phyloP scores from a whole-genome alignment of 2,888 invertebrate species.

The Cyclophora punctaria region DNA sequence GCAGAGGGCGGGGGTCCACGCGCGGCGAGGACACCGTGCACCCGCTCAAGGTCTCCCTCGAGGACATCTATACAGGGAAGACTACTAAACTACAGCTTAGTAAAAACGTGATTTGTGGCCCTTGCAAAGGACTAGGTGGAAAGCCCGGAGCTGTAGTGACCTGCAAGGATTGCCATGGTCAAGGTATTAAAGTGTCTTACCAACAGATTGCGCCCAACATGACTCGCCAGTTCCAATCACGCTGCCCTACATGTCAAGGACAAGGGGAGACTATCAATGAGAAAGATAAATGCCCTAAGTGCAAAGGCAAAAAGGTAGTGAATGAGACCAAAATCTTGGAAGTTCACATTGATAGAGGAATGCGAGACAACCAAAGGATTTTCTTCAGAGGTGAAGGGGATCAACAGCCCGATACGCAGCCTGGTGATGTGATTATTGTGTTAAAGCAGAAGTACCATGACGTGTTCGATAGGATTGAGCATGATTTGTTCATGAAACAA shows the following conservation, averaged over 20 bases:
- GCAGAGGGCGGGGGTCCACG: slow-evolving; percentile 71
- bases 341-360: slow-evolving; percentile 92
- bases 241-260: slow-evolving; percentile 78
- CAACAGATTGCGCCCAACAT: slow-evolving; percentile 80
- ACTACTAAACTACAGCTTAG: slow-evolving; percentile 86
- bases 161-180: slow-evolving; percentile 85
- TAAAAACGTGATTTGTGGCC: slow-evolving; percentile 86
- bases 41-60: slow-evolving; percentile 88
- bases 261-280: slow-evolving; percentile 85
- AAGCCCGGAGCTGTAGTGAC: slow-evolving; percentile 78
- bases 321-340: slow-evolving; percentile 89
- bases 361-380: slow-evolving; percentile 90
- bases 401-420: slow-evolving; percentile 88
- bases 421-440: slow-evolving; percentile 93
- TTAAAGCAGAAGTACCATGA: slow-evolving; percentile 88
- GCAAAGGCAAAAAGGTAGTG: slow-evolving; percentile 88
- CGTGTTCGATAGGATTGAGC: slow-evolving; percentile 83
- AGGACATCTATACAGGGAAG: slow-evolving; percentile 94
- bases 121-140: slow-evolving; percentile 86
- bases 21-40: slow-evolving; percentile 90
- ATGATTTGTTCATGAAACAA: slow-evolving; percentile 83
- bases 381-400: slow-evolving; percentile 92
- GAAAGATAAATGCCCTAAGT: slow-evolving; percentile 86
- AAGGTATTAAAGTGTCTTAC: slow-evolving; percentile 83
- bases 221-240: slow-evolving; percentile 77